Base-by-base conservation (phyloP, 1,140 invertebrate species). In the Ectropis grisescens region DNA sequence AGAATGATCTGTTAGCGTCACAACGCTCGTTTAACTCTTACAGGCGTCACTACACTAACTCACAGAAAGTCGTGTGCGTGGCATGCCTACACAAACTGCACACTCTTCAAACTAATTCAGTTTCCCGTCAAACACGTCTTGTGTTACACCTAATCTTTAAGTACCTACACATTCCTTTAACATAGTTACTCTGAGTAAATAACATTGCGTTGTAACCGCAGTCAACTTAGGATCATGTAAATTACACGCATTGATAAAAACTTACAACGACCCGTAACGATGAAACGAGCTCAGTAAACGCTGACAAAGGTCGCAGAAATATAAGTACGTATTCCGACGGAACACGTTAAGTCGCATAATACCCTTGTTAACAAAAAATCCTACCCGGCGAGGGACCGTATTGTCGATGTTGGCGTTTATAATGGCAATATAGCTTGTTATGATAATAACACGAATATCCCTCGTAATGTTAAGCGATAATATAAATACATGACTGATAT, bases 331-430 rank as follows among this genome's bases (percentile, higher is more conserved):
- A 40, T 46, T 40, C 41, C 43, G 29, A 37, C 25, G 15, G 33
- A 40, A 41, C 43, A 40, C 37, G 43, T 37, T 46, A 40, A 46
- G 19, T 40, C 37, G 25, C 26, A 40, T 45, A 45, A 41, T 41
- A 46, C 43, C 37, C 43, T 46, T 46, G 43, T 37, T 46, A 40
- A 46, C 43, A 46, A 46, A 46, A 46, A 46, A 46, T 40, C 16
- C 26, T 45, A 19, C 30, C 15, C 22, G 22, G 25, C 15, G 29
- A 46, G 36, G 37, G 43, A 29, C 28, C 29, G 26, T 33, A 41
- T 37, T 46, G 43, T 40, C 33, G 15, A 40, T 33, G 34, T 35
- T 39, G 29, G 26, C 42, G 15, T 46, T 46, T 46, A 37, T 37
- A 46, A 37, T 32, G n/a, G 36, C 32, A 39, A 39, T 45, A 44